A percentile compares a stretch with the other conserved stretches of the same genome.
Conservation (phyloP, 1,140 invertebrate species). For the Aphidius gifuensis region DNA sequence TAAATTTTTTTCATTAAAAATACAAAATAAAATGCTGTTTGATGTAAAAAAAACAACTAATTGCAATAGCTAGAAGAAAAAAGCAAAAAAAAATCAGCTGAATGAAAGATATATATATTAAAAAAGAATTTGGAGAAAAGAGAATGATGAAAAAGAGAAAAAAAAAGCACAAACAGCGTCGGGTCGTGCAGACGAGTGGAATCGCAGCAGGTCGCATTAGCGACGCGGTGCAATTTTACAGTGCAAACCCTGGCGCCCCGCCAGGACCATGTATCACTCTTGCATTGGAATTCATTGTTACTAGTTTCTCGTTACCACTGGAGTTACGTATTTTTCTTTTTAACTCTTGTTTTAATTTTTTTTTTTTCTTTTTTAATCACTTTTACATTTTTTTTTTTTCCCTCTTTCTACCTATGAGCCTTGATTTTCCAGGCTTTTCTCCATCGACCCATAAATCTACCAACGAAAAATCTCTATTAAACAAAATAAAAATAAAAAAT, state of each 20-base stretch:
- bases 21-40: too few relatives aligned
- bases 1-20: too few relatives aligned
- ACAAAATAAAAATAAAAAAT: too few relatives aligned
- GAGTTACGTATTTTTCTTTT: slow-evolving; percentile 36
- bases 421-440: too few relatives aligned
- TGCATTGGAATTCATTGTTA: slow-evolving; percentile 46
- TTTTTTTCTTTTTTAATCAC: slow-evolving; percentile 4
- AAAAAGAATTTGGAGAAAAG: slow-evolving; percentile 12
- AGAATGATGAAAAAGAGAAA: slow-evolving; percentile 19
- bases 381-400: slow-evolving; percentile 7
- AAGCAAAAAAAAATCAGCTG: neutral
- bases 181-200: slow-evolving; percentile 36
- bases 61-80: slow-evolving; percentile 24
- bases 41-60: slow-evolving; percentile 6
- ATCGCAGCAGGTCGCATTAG: slow-evolving; percentile 38
- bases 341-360: slow-evolving; percentile 2
- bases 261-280: slow-evolving; percentile 44
- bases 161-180: slow-evolving; percentile 24
- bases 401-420: neutral
- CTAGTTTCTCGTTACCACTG: slow-evolving; percentile 44
- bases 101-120: slow-evolving; percentile 9
- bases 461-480: too few relatives aligned
- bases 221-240: slow-evolving; percentile 42
- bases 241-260: slow-evolving; percentile 40
- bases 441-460: too few relatives aligned